These are phyloP conservation scores for Plestiodon gilberti DNA, from an alignment of 2,113 vertebrate genomes.

Conservation along the genomic window DNA sequence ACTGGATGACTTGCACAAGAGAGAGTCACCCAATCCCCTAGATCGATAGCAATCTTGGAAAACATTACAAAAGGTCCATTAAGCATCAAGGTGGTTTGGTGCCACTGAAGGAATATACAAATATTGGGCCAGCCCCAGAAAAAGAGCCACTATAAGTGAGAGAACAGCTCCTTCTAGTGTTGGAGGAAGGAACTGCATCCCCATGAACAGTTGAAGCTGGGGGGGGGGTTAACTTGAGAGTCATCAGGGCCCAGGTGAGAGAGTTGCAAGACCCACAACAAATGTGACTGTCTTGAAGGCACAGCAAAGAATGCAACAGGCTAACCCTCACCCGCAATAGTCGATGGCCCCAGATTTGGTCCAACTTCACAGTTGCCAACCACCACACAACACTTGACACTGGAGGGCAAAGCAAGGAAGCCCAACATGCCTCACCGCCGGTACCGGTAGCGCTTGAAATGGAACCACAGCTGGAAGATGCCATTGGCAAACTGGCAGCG, in stretches of 20 bases:
- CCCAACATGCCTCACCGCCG: constrained; percentile 75
- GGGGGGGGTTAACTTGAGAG: background rate
- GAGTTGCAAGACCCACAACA: no score
- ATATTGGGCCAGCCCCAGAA: no score
- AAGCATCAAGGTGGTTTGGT: background rate
- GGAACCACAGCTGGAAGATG: constrained; percentile 99
- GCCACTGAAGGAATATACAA: background rate
- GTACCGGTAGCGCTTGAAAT: constrained; percentile 97
- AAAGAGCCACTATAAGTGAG: background rate
- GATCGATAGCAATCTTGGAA: background rate
- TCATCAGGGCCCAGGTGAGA: background rate
- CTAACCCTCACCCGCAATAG: background rate
- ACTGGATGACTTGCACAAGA: background rate
- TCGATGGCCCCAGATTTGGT: background rate
- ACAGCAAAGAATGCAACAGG: background rate
- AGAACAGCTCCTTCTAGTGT: background rate
- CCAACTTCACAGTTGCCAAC: background rate
- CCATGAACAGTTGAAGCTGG: background rate
- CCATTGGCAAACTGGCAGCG: constrained; percentile 98
- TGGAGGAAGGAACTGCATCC: background rate
- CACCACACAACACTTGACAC: background rate
- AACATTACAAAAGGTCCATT: background rate
- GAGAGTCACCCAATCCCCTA: background rate
- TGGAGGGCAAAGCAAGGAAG: background rate
- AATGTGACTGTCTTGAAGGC: background rate